Base-by-base conservation (phyloP, 2,888 invertebrate species). In the Andrena bicolor region DNA sequence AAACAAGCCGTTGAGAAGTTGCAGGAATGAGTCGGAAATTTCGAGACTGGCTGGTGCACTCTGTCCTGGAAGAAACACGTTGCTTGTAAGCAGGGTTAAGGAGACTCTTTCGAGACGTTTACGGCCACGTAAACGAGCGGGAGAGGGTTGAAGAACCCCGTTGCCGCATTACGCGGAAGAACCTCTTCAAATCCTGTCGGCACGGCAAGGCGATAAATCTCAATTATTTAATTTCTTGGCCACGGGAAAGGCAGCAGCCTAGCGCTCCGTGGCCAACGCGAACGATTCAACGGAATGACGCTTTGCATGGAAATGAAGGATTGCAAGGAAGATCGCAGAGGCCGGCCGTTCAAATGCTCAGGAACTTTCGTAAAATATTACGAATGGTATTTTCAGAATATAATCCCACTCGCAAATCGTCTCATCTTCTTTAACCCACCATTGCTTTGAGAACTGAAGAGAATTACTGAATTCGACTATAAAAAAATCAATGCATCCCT, bases 211-310 rank as follows among this genome's bases (percentile, higher is more conserved):
- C 77, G 81, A 88, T 90, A 89, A 86, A 90, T 90, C 88, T 91
- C 86, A 88, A 91, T 90, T 90, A 90, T 91, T 90, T 89, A 88
- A 91, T 90, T 90, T 87, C 85, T 84, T 56, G 70, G 68, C 73
- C 76, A 23, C 26, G 58, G 10, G 70, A 30, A 61, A 30, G 41
- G 63, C 32, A 20, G 10, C 32, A 76, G 68, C 56, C 28, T 23
- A 7, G 20, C 64, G 58, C 48, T 76, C 51, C 10, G 58, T 5
- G 23, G 20, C 1, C 61, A 16, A n/a, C n/a, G 23, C 2, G 23
- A 49, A 65, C 48, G 35, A 53, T 48, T 35, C 26, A 5, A 16
- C 26, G 28, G 28, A 63, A 41, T 26, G 56, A 48, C 16, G 63
- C 63, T 63, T 63, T 32, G 60, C 63, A 32, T 23, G 20, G 41